Base-by-base conservation (phyloP, 2,113 vertebrate genomes). In the Indicator maculatus region DNA sequence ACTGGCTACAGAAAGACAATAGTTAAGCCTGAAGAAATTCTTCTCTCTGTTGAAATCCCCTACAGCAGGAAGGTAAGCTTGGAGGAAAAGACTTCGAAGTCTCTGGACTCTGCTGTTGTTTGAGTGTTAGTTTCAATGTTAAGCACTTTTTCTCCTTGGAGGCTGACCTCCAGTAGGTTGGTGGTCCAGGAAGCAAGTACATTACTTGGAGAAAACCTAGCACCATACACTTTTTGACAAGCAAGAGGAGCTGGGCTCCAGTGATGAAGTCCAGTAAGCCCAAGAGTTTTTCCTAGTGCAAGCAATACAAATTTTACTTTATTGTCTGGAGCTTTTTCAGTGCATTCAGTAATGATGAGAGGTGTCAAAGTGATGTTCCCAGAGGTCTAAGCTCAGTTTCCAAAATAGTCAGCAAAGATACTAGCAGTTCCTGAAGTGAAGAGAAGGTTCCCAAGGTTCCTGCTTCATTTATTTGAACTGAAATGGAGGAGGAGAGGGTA, bases 31-130 rank as follows among this genome's bases (percentile, higher is more conserved):
- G 97, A 99, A 66, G 98, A 99, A 97, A 95, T 99, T 83, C 97
- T 99, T 55, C 90, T 99, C 14, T 98, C 98, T 30, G 84, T 99
- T 16, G 98, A 98, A 95, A 98, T 99, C 89, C 99, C 99, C 5
- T 99, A 97, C 95, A 99, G 98, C 93, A 97, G 78, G 86, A 97
- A 98, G 98, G 99, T 99, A 38, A 97, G 97, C 8, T 79, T 78
- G 52, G 53, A 78, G 60, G 56, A 72, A 60, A 50, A 76, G 50
- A 28, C 9, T 41, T 77, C 9, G 7, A 4, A 41, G 16, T 16
- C 24, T 4, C 1, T 73, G 47, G 24, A 82, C 11, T 11, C 64
- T 41, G 16, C 28, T 71, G 16, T 53, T 93, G 31, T 11, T 53
- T 82, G 26, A 58, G 9, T 79, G 38, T 47, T 71, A 23, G 70